Percentiles rank a stretch among this genome's conserved stretches.
These are phyloP conservation scores for Lerista edwardsae DNA, from an alignment of 2,797 vertebrate species.

Conservation along the genomic window DNA sequence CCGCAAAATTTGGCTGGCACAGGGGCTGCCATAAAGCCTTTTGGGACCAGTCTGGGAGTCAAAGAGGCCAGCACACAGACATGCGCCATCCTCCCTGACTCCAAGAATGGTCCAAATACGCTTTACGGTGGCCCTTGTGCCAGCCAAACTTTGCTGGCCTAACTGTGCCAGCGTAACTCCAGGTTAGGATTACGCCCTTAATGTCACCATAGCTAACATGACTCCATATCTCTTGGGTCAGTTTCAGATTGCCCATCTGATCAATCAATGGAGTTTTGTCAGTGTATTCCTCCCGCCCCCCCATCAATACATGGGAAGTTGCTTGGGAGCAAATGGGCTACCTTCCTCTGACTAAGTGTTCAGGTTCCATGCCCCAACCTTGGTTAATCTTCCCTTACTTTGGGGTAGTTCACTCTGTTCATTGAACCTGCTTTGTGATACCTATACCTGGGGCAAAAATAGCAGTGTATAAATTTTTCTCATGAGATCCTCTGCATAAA, in stretches of 20 bases:
- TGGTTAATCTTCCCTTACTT: neutral
- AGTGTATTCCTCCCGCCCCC: neutral
- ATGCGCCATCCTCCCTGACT: too few relatives aligned
- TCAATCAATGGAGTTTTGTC: neutral
- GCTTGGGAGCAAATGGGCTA: neutral
- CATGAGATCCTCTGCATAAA: neutral
- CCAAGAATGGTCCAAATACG: too few relatives aligned
- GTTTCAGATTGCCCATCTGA: neutral
- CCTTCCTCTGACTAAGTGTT: neutral
- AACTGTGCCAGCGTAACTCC: too few relatives aligned
- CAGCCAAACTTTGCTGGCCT: too few relatives aligned
- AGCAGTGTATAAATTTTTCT: neutral
- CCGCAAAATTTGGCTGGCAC: too few relatives aligned
- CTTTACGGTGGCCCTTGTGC: too few relatives aligned
- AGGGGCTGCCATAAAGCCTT: too few relatives aligned
- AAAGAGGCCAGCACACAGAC: too few relatives aligned
- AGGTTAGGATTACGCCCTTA: too few relatives aligned
- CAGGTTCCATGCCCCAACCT: neutral
- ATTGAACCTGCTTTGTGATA: neutral
- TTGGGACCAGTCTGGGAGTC: too few relatives aligned
- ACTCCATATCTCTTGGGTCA: neutral
- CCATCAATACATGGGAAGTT: neutral
- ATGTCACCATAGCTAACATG: neutral
- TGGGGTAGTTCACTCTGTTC: neutral
- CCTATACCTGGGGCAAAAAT: neutral